Evolutionary conservation across 1,140 invertebrate species (phyloP), one percentile per base, ranked within the genome.

Genomic region (Cataglyphis hispanica): DNA sequence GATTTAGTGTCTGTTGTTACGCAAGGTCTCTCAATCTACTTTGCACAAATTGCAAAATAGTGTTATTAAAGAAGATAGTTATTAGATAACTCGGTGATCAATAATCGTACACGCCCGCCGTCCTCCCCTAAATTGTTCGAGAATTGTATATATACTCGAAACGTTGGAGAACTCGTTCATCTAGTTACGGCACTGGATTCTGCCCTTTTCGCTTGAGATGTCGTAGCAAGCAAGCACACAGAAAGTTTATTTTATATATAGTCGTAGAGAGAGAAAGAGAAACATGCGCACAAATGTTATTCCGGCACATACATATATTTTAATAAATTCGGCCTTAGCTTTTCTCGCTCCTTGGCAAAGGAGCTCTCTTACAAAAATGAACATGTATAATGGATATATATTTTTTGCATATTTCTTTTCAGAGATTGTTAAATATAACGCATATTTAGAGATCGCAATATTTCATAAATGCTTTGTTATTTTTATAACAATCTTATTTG

Each of bases 201-300:
- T 34, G 53, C 53, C 53, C 34, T 72, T 74, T 83, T 60, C 37
- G 37, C 53, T 60, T 43, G 61, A 50, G 16, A 69, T 70, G 31
- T 22, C 34, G 53, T 22, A 81, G 60, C 25, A 60, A 27, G 22
- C 37, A 46, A 31, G 16, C 27, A 70, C 25, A 27, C 61, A 1
- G 43, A 37, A 34, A 81, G 50, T 72, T 81, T 72, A 72, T 81
- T 72, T 72, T 72, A 60, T 56, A 40, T 27, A 56, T 6, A 22
- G 19, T 27, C 5, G 13, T 31, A 46, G 37, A 61, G 40, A 46
- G 7, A 43, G 46, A 50, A 16, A 50, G 16, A 46, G 46, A 50
- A 16, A 19, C 16, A 50, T 4, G 16, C 3, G 16, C 40, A 0
- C 22, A 22, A 40, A 27, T 60, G n/a, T 31, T 53, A 27, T 34